Evolutionary conservation across 2,113 vertebrate genomes (phyloP).

Genomic region (Odontesthes bonariensis): DNA sequence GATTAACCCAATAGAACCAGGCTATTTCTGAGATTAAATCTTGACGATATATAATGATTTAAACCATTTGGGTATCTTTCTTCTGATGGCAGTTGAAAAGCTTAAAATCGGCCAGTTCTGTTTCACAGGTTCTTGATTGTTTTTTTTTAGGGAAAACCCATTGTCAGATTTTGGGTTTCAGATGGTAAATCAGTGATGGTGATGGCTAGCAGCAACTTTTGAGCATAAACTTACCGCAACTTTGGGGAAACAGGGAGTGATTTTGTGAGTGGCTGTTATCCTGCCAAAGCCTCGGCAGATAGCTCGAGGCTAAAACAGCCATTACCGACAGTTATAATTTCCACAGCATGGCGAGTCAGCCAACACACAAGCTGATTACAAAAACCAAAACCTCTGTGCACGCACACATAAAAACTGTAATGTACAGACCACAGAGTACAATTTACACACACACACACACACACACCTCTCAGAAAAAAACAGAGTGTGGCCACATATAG

Average conservation of each 20-base stretch:
- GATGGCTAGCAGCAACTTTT: neutral
- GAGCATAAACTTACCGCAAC: neutral
- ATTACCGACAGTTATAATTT: slow-evolving; percentile 68
- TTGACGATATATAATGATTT: too few relatives aligned
- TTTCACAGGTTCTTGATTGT: too few relatives aligned
- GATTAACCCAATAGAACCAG: too few relatives aligned
- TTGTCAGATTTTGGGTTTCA: neutral
- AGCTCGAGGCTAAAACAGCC: slow-evolving; percentile 62
- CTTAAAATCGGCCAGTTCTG: too few relatives aligned
- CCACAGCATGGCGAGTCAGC: slow-evolving; percentile 49
- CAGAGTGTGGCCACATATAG: slow-evolving; percentile 8
- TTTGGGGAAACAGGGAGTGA: neutral
- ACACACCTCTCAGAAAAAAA: slow-evolving; percentile 10
- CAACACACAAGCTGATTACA: slow-evolving; percentile 73
- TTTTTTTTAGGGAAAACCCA: neutral
- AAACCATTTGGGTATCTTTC: too few relatives aligned
- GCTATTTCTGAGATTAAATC: too few relatives aligned
- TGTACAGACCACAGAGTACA: slow-evolving; percentile 20
- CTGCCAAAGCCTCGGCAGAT: slow-evolving; percentile 60
- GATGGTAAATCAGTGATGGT: neutral
- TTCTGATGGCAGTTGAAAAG: too few relatives aligned
- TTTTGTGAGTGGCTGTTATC: slow-evolving; percentile 1
- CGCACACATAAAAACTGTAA: slow-evolving; percentile 21
- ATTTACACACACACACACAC: neutral
- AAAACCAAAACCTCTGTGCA: slow-evolving; percentile 59